Conservation (phyloP, 2,113 vertebrate genomes). For the Antechinus stuartii region DNA sequence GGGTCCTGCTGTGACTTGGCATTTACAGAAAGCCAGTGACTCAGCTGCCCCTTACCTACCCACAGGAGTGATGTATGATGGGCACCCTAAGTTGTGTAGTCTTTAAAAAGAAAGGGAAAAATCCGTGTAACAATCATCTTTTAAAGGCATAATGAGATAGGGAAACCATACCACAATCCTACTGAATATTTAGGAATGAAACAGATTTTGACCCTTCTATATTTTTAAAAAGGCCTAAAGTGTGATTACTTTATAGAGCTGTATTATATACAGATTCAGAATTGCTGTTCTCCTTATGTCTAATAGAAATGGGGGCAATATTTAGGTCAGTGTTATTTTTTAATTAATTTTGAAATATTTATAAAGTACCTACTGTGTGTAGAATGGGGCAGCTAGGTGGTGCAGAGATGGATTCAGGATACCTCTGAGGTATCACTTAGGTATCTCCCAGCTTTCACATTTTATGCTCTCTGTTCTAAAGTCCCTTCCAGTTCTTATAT, state of each 20-base stretch:
- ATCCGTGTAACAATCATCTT: neutral
- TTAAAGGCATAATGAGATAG: neutral
- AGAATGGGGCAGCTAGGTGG: neutral
- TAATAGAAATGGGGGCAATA: neutral
- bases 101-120: neutral
- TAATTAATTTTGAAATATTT: neutral
- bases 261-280: neutral
- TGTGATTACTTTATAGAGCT: neutral
- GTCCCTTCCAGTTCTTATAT: neutral
- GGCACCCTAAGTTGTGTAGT: constrained; percentile 11
- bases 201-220: neutral
- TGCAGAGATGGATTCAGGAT: neutral
- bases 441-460: neutral
- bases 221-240: neutral
- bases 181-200: neutral
- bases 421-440: neutral
- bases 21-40: constrained; percentile 64
- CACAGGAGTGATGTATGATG: neutral
- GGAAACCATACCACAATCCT: neutral
- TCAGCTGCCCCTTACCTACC: constrained; percentile 53
- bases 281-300: neutral
- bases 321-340: neutral
- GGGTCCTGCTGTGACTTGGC: constrained; percentile 68
- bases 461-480: neutral
- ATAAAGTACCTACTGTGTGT: neutral